A percentile compares a stretch with the other conserved stretches of the same genome.
phyloP scores from a whole-genome alignment of 1,140 invertebrate genomes.

The Aphidius gifuensis region DNA sequence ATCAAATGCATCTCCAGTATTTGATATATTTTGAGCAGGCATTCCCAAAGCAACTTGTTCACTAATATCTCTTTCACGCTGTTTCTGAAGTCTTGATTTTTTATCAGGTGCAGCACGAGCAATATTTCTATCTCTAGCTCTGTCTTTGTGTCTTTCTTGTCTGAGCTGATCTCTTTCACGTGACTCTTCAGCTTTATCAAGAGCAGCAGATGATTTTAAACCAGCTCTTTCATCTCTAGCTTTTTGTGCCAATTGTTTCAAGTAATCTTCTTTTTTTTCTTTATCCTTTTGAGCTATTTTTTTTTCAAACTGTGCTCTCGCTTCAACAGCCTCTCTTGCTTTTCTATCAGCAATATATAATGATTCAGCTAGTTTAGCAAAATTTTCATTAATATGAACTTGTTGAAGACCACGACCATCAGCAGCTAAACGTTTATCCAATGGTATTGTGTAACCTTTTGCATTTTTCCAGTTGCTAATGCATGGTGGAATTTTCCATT shows the following conservation, averaged over 20 bases:
- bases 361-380: slow-evolving; percentile 96
- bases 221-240: slow-evolving; percentile 94
- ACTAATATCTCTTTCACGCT: slow-evolving; percentile 95
- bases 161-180: slow-evolving; percentile 87
- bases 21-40: slow-evolving; percentile 75
- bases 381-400: slow-evolving; percentile 98
- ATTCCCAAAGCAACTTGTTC: slow-evolving; percentile 97
- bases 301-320: slow-evolving; percentile 92
- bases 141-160: slow-evolving; percentile 87
- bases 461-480: slow-evolving; percentile 99
- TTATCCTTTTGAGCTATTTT: slow-evolving; percentile 97
- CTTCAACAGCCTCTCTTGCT: slow-evolving; percentile 94
- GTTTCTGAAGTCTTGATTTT: slow-evolving; percentile 81
- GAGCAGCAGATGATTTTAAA: slow-evolving; percentile 55
- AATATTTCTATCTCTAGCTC: slow-evolving; percentile 89
- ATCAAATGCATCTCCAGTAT: slow-evolving; percentile 85
- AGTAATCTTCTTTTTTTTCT: slow-evolving; percentile 95
- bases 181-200: slow-evolving; percentile 69
- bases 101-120: slow-evolving; percentile 93
- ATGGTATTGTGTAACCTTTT: slow-evolving; percentile 96
- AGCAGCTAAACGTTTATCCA: slow-evolving; percentile 97
- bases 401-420: slow-evolving; percentile 97
- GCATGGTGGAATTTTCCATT: slow-evolving; percentile 99
- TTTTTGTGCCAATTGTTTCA: slow-evolving; percentile 89
- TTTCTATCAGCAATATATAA: slow-evolving; percentile 98